Base-by-base conservation (phyloP, 2,888 invertebrate genomes). In the Nowickia ferox region DNA sequence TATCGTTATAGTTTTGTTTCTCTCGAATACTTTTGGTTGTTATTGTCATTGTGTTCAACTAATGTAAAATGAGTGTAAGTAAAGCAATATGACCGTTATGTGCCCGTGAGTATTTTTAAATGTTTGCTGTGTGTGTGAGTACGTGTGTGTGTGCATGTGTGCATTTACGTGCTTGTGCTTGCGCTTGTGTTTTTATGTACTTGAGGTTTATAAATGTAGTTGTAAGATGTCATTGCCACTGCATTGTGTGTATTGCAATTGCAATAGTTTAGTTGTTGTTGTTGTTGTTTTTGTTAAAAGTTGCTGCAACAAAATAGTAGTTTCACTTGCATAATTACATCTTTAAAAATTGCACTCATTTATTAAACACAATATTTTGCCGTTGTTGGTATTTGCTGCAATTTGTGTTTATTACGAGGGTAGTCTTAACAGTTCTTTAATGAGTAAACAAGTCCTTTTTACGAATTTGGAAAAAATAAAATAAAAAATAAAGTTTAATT, bases 311-410 rank as follows among this genome's bases (percentile, higher is more conserved):
- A 74, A 46, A 84, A 74, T 85, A 83, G 87, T 86, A 86, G 86
- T 88, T 84, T 87, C 88, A 87, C 87, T 89, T 87, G 89, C 90
- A 90, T 91, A 91, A 90, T 91, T 90, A 91, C 88, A 88, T 88
- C 87, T 89, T 91, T 89, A 91, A 90, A 90, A 89, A 90, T 90
- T 89, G 87, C 87, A 87, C 88, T 87, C 88, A 90, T 91, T 90
- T 89, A 89, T 90, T 90, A 89, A 88, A 83, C 19, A 63, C 40
- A 61, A n/a, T 53, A 22, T 30, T 17, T 68, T 74, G 2, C 30
- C 30, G 13, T 59, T 66, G 63, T 61, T 68, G 10, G 1, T 55
- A 40, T 44, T n/a, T 38, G 44, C 63, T 68, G 10, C 11, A 57
- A 17, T 22, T 13, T 42, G n/a, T 11, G 22, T 72, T 65, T 17